Percentiles rank a stretch among this genome's conserved stretches.
phyloP scores from a whole-genome alignment of 2,113 vertebrate species.

The Corydoras sp. region DNA sequence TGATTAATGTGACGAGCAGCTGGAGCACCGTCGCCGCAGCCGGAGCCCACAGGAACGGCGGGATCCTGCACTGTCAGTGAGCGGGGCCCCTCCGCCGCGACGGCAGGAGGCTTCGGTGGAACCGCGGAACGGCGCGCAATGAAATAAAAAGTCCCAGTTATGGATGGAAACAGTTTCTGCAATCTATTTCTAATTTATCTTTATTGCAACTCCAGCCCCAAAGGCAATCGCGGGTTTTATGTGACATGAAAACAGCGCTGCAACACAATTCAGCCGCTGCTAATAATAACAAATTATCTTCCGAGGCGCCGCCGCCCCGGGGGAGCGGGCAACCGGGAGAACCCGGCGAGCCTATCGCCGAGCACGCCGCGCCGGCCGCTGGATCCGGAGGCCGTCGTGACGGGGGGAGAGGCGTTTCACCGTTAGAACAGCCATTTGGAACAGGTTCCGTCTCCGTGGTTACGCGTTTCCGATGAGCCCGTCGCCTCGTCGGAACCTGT shows the following conservation, averaged over 20 bases:
- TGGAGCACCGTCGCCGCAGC: constrained; percentile 8
- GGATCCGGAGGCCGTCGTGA: constrained; percentile 23
- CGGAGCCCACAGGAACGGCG: constrained; percentile 22
- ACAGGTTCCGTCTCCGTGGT: not conserved
- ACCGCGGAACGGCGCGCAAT: constrained; percentile 38
- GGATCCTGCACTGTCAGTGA: not conserved
- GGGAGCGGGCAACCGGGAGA: not conserved
- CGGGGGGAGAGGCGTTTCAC: constrained; percentile 12
- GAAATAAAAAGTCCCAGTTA: constrained; percentile 46
- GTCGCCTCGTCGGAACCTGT: no score
- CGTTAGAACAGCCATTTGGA: not conserved
- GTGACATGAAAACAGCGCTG: constrained; percentile 43
- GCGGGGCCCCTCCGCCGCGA: constrained; percentile 1
- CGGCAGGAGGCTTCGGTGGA: constrained; percentile 8
- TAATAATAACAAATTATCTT: constrained; percentile 55
- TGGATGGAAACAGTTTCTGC: constrained; percentile 48
- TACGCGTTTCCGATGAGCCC: no score
- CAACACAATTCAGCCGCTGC: constrained; percentile 50
- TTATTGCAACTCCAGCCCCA: constrained; percentile 53
- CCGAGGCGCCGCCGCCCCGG: constrained; percentile 29
- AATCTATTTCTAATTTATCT: constrained; percentile 57
- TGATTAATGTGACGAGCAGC: not conserved
- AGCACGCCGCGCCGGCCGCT: constrained; percentile 20
- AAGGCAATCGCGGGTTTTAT: constrained; percentile 47
- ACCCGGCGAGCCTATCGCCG: constrained; percentile 14